A percentile compares a stretch with the other conserved stretches of the same genome.
Evolutionary conservation across 2,797 vertebrate genomes (phyloP).

Genomic region (Setipinna tenuifilis): DNA sequence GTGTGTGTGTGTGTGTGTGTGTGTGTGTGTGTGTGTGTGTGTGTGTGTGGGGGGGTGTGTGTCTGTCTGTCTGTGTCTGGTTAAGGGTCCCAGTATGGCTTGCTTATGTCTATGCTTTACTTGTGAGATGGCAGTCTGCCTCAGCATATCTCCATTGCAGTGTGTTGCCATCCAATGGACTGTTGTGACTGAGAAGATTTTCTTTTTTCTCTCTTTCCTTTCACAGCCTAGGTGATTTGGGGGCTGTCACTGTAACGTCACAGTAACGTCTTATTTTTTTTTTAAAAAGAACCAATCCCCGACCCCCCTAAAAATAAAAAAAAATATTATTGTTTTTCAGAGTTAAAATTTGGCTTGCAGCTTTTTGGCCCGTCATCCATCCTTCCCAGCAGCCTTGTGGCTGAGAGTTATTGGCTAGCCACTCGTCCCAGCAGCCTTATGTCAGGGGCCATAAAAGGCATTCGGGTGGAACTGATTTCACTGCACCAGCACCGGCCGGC

Average conservation of each 20-base stretch:
- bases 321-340: neutral
- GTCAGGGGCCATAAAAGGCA: constrained; percentile 61
- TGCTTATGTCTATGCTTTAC: neutral
- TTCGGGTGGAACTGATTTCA: constrained; percentile 62
- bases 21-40: neutral
- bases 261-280: neutral
- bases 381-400: constrained; percentile 8
- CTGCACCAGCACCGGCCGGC: constrained; percentile 60
- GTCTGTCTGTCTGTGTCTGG: neutral
- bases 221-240: neutral
- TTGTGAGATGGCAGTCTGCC: constrained; percentile 1
- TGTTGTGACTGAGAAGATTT: neutral
- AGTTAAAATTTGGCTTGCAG: neutral
- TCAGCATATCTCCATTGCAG: neutral
- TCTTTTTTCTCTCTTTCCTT: neutral
- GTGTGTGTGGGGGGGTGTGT: neutral
- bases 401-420: neutral
- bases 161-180: constrained; percentile 2
- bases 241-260: neutral
- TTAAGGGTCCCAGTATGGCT: too few relatives aligned
- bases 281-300: constrained; percentile 23
- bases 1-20: neutral
- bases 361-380: neutral
- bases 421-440: constrained; percentile 42
- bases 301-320: constrained; percentile 36